Conservation (phyloP, 2,797 vertebrate species). For the Carduelis carduelis region DNA sequence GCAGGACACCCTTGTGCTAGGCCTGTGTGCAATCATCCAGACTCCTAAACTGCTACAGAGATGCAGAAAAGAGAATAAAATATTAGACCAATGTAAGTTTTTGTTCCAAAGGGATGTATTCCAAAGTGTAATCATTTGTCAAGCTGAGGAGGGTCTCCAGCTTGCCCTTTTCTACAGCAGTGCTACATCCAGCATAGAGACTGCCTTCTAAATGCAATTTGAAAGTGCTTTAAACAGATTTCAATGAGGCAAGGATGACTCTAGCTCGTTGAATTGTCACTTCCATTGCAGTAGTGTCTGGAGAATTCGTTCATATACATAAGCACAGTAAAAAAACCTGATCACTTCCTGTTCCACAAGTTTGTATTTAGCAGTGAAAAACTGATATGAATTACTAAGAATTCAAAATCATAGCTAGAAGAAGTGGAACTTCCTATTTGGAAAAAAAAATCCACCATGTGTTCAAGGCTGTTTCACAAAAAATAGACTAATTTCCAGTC, state of each 20-base stretch:
- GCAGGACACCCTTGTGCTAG: neutral
- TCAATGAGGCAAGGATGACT: neutral
- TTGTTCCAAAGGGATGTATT: neutral
- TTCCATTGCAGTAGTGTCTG: neutral
- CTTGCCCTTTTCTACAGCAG: neutral
- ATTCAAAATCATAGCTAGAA: neutral
- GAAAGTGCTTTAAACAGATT: neutral
- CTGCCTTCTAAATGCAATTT: neutral
- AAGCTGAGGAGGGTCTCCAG: neutral
- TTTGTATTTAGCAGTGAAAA: neutral
- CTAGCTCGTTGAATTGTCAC: neutral
- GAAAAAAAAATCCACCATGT: neutral
- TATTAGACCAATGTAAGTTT: rapidly evolving
- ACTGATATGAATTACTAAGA: neutral
- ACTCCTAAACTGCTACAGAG: neutral
- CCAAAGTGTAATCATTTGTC: neutral
- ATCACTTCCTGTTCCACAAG: neutral
- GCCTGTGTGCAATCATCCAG: neutral
- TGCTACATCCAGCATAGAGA: neutral
- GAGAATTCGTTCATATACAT: neutral
- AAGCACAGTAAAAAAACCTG: neutral
- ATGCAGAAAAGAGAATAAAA: neutral
- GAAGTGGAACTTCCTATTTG: neutral
- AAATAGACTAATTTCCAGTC: neutral
- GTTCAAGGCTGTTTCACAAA: neutral